Evolutionary conservation across 2,797 vertebrate genomes (phyloP).

Genomic region (Notolabrus celidotus): DNA sequence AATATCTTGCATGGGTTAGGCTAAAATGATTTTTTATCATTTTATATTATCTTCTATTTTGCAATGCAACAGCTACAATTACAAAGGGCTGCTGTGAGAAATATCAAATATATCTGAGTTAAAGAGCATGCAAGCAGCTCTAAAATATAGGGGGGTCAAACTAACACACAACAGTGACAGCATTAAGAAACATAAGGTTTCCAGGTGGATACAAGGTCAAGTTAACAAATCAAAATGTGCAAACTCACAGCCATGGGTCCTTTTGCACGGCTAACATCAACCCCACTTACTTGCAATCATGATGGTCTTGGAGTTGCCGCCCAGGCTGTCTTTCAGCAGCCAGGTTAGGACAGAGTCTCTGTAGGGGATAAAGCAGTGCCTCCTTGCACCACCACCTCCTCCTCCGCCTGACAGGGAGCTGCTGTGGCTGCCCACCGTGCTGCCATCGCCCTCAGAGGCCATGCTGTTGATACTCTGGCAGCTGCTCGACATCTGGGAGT

Average conservation of each 20-base stretch:
- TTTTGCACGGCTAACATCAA: background rate
- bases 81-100: too few species aligned
- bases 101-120: too few species aligned
- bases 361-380: conserved; percentile 94
- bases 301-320: conserved; percentile 97
- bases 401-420: conserved; percentile 80
- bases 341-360: conserved; percentile 97
- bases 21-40: too few species aligned
- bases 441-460: conserved; percentile 88
- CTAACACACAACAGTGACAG: too few species aligned
- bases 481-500: conserved; percentile 95
- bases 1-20: too few species aligned
- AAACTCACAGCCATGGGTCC: background rate
- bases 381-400: conserved; percentile 73
- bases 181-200: background rate
- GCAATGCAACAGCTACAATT: too few species aligned
- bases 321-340: conserved; percentile 98
- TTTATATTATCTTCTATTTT: too few species aligned
- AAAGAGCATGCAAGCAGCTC: too few species aligned
- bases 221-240: background rate
- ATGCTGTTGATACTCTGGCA: conserved; percentile 94
- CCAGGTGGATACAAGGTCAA: too few species aligned
- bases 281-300: conserved; percentile 96
- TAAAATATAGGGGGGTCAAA: too few species aligned
- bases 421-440: conserved; percentile 82